Conservation (phyloP, 2,888 invertebrate genomes). For the Lasioglossum lativentre region DNA sequence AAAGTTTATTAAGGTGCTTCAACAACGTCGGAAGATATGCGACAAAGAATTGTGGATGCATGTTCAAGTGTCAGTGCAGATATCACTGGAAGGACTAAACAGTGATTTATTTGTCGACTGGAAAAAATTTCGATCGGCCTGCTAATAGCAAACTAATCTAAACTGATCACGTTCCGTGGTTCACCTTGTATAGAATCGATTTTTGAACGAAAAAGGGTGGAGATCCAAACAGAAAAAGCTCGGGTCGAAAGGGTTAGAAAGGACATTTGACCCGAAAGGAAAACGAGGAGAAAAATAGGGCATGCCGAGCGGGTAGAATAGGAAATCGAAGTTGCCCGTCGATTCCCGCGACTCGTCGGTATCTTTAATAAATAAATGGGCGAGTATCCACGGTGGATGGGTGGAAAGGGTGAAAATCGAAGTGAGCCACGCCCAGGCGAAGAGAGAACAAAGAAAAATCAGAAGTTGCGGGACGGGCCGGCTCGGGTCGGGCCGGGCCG, state of each 20-base stretch:
- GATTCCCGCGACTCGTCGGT: slow-evolving; percentile 51
- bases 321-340: slow-evolving; percentile 52
- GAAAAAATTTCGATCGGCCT: too few species aligned
- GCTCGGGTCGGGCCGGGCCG: not conserved
- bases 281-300: slow-evolving; percentile 27
- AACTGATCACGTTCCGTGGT: too few species aligned
- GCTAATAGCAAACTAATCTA: too few species aligned
- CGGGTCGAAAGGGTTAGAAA: not conserved
- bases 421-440: slow-evolving; percentile 62
- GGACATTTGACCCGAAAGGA: slow-evolving; percentile 21
- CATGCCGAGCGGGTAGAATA: slow-evolving; percentile 33
- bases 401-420: slow-evolving; percentile 66
- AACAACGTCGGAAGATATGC: too few species aligned
- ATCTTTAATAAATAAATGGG: slow-evolving; percentile 59
- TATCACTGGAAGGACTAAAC: too few species aligned
- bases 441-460: slow-evolving; percentile 61
- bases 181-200: not conserved
- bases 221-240: not conserved
- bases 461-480: slow-evolving; percentile 37
- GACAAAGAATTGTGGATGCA: too few species aligned
- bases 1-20: too few species aligned
- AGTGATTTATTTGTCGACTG: too few species aligned
- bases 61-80: too few species aligned
- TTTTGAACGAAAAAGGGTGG: not conserved
- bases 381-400: slow-evolving; percentile 50